Base-by-base conservation (phyloP, 2,113 vertebrate species). In the Heptranchias perlo region DNA sequence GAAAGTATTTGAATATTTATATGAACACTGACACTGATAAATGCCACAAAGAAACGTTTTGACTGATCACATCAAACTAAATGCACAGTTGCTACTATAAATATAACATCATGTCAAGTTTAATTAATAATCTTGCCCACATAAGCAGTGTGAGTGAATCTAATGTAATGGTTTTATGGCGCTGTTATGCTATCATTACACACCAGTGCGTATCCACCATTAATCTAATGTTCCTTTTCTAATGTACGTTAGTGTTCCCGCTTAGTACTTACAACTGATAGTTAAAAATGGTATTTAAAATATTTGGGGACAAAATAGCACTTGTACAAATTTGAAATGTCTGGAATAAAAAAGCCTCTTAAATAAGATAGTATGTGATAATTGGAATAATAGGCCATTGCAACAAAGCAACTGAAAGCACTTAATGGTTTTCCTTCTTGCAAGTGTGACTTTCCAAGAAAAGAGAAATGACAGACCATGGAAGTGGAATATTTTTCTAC, bases 101-200 rank as follows among this genome's bases (percentile, higher is more conserved):
- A 67, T 95, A 95, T 95, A 95, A 95, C 65, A 69, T 49, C 44
- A 52, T 95, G 94, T 73, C 94, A 95, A 95, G 65, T 95, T 95
- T 95, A 95, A 95, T 95, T 95, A 69, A 69, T 69, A 95, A 95
- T 95, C 65, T 49, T 95, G 94, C 94, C 65, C 47, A 69, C 64
- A 67, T 95, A 67, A 73, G 89, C 94, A 95, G 23, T 69, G 64
- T 95, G 94, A 95, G 65, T 95, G 65, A 95, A 95, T 95, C 47
- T 69, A 95, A 95, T 52, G 94, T 73, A 95, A 73, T 73, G 94
- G 64, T 49, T 69, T 95, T 69, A 95, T 73, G 73, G 94, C n/a
- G 44, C 94, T 69, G 65, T 69, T 95, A 95, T 95, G 65, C 64
- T 31, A 69, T 95, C 93, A 95, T 95, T 95, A 95, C 25, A 69